phyloP scores from a whole-genome alignment of 1,140 invertebrate genomes.

The Trichomalopsis sarcophagae region DNA sequence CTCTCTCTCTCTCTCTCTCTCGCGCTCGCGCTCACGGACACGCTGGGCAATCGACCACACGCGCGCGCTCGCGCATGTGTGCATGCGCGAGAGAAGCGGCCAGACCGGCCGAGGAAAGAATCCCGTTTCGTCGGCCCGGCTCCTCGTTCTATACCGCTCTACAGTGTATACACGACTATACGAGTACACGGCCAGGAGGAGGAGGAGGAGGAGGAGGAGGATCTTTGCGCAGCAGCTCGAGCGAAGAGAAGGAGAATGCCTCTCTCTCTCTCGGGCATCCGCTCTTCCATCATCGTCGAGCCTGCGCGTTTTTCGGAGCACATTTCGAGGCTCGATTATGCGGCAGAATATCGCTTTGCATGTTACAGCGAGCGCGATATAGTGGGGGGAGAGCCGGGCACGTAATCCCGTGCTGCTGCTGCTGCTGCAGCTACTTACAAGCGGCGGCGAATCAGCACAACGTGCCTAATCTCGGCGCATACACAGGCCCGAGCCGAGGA shows the following conservation, averaged over 20 bases:
- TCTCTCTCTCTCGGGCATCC: conserved; percentile 25
- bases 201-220: conserved; percentile 43
- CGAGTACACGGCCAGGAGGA: conserved; percentile 53
- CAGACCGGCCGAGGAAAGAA: conserved; percentile 71
- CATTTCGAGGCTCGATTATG: no score
- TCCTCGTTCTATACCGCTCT: neutral
- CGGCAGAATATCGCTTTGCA: no score
- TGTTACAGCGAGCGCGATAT: no score
- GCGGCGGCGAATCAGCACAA: neutral
- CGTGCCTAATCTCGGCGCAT: neutral
- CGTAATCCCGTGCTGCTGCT: neutral
- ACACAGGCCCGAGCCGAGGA: neutral
- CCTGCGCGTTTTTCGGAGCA: no score
- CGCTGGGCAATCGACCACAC: conserved; percentile 67
- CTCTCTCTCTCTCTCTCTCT: neutral
- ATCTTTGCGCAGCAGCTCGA: conserved; percentile 37
- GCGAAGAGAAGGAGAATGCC: conserved; percentile 42
- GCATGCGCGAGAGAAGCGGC: conserved; percentile 60
- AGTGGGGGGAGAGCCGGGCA: no score
- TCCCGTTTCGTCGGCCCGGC: conserved; percentile 67
- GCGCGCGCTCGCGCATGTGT: conserved; percentile 16
- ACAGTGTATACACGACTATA: no score
- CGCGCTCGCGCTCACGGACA: conserved; percentile 61
- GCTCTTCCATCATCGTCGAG: conserved; percentile 43
- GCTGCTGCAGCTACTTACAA: neutral